These are phyloP conservation scores for Ctenochaetus hawaiiensis DNA, from an alignment of 2,797 vertebrate species.

Conservation along the genomic window DNA sequence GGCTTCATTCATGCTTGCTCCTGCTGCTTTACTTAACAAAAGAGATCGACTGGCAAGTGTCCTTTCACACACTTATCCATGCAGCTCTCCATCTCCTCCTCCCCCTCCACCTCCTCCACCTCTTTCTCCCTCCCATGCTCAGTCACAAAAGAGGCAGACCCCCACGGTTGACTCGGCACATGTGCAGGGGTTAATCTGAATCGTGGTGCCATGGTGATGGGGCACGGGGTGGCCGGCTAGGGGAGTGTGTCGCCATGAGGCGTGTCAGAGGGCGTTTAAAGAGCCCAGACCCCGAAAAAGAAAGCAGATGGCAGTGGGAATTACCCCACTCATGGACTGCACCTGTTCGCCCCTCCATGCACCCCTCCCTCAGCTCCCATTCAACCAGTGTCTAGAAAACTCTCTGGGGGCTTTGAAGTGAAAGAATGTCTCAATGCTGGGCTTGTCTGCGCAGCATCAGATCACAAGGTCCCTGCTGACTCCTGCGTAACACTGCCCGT, in stretches of 20 bases:
- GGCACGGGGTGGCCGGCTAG: conserved; percentile 60
- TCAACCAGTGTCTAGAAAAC: conserved; percentile 82
- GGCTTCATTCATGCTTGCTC: conserved; percentile 54
- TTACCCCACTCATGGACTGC: conserved; percentile 80
- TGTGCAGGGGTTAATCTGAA: conserved; percentile 85
- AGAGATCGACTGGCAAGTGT: conserved; percentile 75
- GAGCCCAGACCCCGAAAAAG: conserved; percentile 70
- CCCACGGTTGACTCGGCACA: conserved; percentile 84
- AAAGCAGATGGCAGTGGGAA: conserved; percentile 87
- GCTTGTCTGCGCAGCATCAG: conserved; percentile 68
- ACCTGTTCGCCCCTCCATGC: conserved; percentile 80
- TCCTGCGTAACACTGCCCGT: conserved; percentile 46
- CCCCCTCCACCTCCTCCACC: conserved; percentile 43
- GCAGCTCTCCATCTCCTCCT: conserved; percentile 60
- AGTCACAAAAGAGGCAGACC: conserved; percentile 81
- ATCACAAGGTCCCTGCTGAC: conserved; percentile 73
- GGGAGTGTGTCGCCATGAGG: conserved; percentile 81
- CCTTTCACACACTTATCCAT: conserved; percentile 78
- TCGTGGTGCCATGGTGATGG: conserved; percentile 83
- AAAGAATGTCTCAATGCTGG: conserved; percentile 84
- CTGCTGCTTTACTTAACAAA: conserved; percentile 75
- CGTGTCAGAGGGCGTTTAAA: conserved; percentile 80
- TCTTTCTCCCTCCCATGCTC: conserved; percentile 58
- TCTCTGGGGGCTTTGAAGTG: conserved; percentile 83
- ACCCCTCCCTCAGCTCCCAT: conserved; percentile 74